phyloP scores from a whole-genome alignment of 2,113 vertebrate species.

The Oxyura jamaicensis region DNA sequence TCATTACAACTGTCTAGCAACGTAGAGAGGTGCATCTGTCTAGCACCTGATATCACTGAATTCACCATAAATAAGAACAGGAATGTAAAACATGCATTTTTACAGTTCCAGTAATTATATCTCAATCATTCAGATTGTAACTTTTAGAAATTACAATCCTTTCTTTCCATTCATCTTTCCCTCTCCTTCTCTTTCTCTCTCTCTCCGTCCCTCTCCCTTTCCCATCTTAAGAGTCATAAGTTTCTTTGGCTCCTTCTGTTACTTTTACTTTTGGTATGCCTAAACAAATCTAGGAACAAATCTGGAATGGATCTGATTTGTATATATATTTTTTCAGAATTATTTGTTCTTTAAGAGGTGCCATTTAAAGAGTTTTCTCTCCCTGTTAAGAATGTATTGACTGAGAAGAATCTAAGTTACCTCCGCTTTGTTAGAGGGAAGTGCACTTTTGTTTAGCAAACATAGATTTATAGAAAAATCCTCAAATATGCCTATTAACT shows the following conservation, averaged over 20 bases:
- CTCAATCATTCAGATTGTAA: not conserved
- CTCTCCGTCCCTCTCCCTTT: not conserved
- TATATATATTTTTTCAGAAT: not conserved
- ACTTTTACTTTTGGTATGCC: not conserved
- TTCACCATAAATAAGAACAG: not conserved
- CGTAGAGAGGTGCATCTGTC: not conserved
- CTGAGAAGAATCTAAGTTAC: not conserved
- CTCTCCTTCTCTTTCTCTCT: not conserved
- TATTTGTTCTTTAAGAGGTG: not conserved
- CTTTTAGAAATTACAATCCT: not conserved
- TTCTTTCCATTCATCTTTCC: not conserved
- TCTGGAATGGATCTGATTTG: not conserved
- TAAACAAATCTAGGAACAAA: not conserved
- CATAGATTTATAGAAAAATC: not conserved
- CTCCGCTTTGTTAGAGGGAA: not conserved
- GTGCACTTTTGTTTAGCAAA: not conserved
- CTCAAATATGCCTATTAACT: not conserved
- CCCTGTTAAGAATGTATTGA: not conserved
- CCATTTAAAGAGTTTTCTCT: not conserved
- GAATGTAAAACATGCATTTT: not conserved
- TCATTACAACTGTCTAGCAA: not conserved
- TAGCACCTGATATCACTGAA: not conserved
- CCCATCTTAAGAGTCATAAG: not conserved
- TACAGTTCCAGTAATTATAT: rapidly evolving
- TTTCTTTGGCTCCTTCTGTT: not conserved